A percentile compares a stretch with the other conserved stretches of the same genome.
These are phyloP conservation scores for Apodemia hepburni DNA, from an alignment of 2,888 invertebrate genomes.

Conservation along the genomic window DNA sequence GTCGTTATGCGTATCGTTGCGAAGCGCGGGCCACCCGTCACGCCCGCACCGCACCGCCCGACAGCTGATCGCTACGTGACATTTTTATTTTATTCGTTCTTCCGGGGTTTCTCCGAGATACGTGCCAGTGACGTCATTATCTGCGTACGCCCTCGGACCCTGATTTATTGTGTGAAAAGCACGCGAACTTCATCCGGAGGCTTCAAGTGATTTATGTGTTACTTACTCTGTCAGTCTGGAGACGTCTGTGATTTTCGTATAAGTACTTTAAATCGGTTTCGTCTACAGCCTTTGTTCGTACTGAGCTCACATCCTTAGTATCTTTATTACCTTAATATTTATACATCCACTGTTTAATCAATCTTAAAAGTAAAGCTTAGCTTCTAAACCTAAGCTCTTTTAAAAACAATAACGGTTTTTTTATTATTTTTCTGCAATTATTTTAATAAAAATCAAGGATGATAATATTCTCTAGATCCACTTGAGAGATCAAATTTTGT, in stretches of 20 bases:
- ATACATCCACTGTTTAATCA: background rate
- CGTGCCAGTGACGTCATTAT: constrained; percentile 77
- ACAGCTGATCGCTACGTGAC: constrained; percentile 80
- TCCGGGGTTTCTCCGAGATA: constrained; percentile 78
- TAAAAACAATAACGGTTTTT: too few relatives aligned
- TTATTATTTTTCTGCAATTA: too few relatives aligned
- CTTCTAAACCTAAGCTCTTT: too few relatives aligned
- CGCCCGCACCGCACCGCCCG: constrained; percentile 54
- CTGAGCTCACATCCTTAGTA: background rate
- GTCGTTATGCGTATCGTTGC: constrained; percentile 76
- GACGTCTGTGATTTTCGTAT: background rate
- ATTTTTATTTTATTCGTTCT: constrained; percentile 79
- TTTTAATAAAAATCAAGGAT: too few relatives aligned
- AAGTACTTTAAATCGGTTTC: constrained; percentile 5
- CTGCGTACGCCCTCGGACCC: constrained; percentile 58
- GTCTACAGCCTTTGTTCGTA: background rate
- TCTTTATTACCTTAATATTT: background rate
- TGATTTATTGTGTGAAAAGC: constrained; percentile 71
- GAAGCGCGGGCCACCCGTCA: constrained; percentile 56
- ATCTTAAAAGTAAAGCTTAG: too few relatives aligned
- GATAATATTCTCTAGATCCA: too few relatives aligned
- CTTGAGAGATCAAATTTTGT: too few relatives aligned
- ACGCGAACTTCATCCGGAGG: constrained; percentile 51
- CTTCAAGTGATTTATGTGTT: constrained; percentile 55
- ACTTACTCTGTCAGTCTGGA: constrained; percentile 39